phyloP scores from a whole-genome alignment of 1,140 invertebrate genomes.

The Popillia japonica region DNA sequence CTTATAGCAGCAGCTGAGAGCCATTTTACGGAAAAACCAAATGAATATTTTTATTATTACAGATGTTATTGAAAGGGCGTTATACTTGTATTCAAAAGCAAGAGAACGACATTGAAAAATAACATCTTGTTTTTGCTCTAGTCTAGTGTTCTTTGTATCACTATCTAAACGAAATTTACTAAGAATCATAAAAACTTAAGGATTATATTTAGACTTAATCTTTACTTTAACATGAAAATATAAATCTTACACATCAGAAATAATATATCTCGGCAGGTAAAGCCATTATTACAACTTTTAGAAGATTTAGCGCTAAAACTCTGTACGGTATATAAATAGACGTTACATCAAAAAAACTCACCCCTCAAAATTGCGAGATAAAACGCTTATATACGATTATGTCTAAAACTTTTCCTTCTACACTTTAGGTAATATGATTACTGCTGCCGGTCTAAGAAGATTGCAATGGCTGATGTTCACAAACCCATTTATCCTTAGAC shows the following conservation, averaged over 20 bases:
- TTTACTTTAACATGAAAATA: too few relatives aligned
- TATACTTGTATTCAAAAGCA: too few relatives aligned
- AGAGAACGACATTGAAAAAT: too few relatives aligned
- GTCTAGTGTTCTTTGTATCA: too few relatives aligned
- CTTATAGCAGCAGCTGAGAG: too few relatives aligned
- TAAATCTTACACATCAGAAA: not conserved
- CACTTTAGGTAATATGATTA: not conserved
- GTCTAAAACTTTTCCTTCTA: not conserved
- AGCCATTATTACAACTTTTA: not conserved
- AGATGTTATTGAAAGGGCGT: too few relatives aligned
- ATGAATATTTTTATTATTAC: too few relatives aligned
- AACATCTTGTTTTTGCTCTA: too few relatives aligned
- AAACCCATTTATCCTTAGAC: constrained; percentile 5
- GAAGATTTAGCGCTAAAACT: not conserved
- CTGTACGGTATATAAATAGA: not conserved
- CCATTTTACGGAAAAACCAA: too few relatives aligned
- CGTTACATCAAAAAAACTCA: not conserved
- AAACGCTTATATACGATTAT: not conserved
- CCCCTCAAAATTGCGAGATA: not conserved
- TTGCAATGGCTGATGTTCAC: not conserved
- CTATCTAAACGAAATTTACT: too few relatives aligned
- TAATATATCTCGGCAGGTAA: not conserved
- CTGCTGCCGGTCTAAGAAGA: not conserved
- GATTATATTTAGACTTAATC: too few relatives aligned
- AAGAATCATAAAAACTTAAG: too few relatives aligned